These are phyloP conservation scores for Mungos mungo DNA, from an alignment of 2,113 vertebrate species.

Conservation along the genomic window DNA sequence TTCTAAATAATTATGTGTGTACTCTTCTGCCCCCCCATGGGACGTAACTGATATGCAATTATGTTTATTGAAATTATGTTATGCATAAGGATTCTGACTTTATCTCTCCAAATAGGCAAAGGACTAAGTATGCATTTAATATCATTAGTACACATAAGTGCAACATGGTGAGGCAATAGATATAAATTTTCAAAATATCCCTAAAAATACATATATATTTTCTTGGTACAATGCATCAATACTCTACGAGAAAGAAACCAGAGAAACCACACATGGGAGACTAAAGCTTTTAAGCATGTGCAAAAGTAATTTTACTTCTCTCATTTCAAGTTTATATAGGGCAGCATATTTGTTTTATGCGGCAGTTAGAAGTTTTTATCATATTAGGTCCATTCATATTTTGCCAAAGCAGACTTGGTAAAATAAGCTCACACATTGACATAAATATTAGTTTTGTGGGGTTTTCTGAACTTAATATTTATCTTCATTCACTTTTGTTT, in stretches of 20 bases:
- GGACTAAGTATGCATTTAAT: background rate
- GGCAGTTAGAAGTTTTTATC: background rate
- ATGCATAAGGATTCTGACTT: background rate
- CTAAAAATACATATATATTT: background rate
- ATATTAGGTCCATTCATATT: background rate
- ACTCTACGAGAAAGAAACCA: background rate
- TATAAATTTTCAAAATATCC: background rate
- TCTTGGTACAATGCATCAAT: background rate
- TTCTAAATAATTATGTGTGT: background rate
- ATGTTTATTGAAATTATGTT: background rate
- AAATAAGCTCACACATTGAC: background rate
- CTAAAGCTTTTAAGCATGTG: background rate
- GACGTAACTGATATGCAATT: background rate
- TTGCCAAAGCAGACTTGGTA: background rate
- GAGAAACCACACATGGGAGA: background rate
- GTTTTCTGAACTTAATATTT: background rate
- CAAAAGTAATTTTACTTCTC: background rate
- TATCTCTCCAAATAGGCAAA: background rate
- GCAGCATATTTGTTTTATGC: background rate
- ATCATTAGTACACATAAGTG: background rate
- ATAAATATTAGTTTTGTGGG: background rate
- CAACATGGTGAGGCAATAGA: background rate
- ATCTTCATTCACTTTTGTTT: background rate
- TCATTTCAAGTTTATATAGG: background rate
- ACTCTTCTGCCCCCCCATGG: background rate